Conservation (phyloP, 2,888 invertebrate species). For the Zeuzera pyrina region DNA sequence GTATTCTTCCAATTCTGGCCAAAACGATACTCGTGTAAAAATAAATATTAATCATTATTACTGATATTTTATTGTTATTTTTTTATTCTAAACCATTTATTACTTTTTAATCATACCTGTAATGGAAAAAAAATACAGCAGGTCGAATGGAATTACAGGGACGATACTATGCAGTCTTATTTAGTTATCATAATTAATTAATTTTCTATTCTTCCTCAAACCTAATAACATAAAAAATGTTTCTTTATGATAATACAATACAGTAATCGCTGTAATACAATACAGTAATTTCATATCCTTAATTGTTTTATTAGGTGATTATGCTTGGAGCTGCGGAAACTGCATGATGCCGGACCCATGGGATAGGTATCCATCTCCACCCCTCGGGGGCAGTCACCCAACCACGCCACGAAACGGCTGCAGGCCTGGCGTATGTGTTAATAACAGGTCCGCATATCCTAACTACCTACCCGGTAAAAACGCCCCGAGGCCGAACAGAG, state of each 20-base stretch:
- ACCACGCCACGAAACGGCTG: constrained; percentile 53
- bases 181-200: too few species aligned
- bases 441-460: constrained; percentile 31
- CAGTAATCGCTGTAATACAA: neutral
- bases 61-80: constrained; percentile 12
- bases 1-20: constrained; percentile 67
- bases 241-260: too few species aligned
- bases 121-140: too few species aligned
- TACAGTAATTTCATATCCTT: constrained; percentile 2
- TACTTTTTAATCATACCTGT: too few species aligned
- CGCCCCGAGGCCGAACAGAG: constrained; percentile 30
- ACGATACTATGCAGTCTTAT: too few species aligned
- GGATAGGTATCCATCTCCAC: constrained; percentile 44
- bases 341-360: constrained; percentile 50
- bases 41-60: constrained; percentile 41
- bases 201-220: too few species aligned
- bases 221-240: too few species aligned
- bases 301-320: constrained; percentile 42
- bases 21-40: constrained; percentile 58
- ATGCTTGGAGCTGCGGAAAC: constrained; percentile 42
- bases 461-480: constrained; percentile 40
- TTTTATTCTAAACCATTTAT: too few species aligned
- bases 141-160: too few species aligned
- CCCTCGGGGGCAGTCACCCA: constrained; percentile 37
- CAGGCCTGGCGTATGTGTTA: constrained; percentile 41